These are phyloP conservation scores for Papilio protenor DNA, from an alignment of 2,888 invertebrate species.

Conservation along the genomic window DNA sequence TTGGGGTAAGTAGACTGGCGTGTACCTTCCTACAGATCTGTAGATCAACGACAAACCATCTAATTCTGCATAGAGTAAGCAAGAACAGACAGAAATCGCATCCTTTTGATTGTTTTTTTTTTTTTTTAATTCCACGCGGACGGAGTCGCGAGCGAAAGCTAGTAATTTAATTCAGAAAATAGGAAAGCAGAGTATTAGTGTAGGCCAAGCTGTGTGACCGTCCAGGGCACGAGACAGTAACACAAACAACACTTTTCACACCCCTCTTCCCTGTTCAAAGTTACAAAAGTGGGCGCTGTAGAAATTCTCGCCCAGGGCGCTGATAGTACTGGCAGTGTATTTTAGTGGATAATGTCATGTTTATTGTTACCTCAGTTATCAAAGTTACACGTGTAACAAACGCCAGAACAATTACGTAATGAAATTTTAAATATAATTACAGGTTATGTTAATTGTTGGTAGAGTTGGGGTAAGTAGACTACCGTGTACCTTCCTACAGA, in stretches of 20 bases:
- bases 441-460: conserved; percentile 38
- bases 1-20: conserved; percentile 39
- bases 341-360: neutral
- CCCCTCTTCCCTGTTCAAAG: no score
- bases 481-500: conserved; percentile 47
- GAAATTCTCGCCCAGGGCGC: no score
- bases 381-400: conserved; percentile 11
- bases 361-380: neutral
- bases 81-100: neutral
- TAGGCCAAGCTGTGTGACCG: no score
- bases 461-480: conserved; percentile 30
- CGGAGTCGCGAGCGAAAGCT: no score
- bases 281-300: no score
- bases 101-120: no score
- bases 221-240: no score
- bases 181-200: no score
- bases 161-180: no score
- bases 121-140: no score
- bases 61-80: conserved; percentile 46
- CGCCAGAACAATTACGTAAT: conserved; percentile 27
- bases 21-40: conserved; percentile 46
- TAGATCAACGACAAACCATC: conserved; percentile 47
- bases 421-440: conserved; percentile 42
- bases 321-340: neutral
- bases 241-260: no score